Evolutionary conservation across 2,797 vertebrate species (phyloP).

Genomic region (Acomys russatus): DNA sequence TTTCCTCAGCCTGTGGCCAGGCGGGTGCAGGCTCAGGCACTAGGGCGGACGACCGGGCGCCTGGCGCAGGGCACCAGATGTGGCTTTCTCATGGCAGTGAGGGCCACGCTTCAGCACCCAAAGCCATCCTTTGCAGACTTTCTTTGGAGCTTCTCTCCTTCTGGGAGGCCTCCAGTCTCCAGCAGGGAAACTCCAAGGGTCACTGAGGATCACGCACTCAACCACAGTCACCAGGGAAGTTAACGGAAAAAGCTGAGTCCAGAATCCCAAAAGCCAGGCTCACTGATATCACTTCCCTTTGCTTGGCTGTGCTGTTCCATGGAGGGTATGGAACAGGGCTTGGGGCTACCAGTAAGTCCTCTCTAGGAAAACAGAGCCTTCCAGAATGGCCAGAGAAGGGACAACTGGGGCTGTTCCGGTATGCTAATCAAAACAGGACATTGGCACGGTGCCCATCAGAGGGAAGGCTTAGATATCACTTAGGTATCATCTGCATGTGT

Average conservation of each 20-base stretch:
- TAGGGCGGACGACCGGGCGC: constrained; percentile 50
- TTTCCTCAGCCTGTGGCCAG: constrained; percentile 84
- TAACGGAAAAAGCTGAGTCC: constrained; percentile 28
- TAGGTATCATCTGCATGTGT: constrained; percentile 50
- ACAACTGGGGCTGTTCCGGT: constrained; percentile 38
- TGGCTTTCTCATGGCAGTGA: constrained; percentile 14
- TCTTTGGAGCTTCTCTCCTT: not conserved
- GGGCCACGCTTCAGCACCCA: not conserved
- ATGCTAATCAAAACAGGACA: constrained; percentile 59
- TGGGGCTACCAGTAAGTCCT: not conserved
- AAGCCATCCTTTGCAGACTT: constrained; percentile 14
- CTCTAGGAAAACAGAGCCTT: constrained; percentile 37
- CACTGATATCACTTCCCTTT: not conserved
- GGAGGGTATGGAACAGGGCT: not conserved
- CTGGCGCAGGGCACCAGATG: constrained; percentile 18
- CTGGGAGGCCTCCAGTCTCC: not conserved
- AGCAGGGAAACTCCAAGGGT: not conserved
- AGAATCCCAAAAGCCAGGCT: constrained; percentile 9
- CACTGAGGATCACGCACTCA: not conserved
- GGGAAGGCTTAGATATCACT: constrained; percentile 59
- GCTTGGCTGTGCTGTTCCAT: not conserved
- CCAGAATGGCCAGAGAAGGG: constrained; percentile 6
- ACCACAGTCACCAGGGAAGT: not conserved
- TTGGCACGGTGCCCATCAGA: constrained; percentile 61
- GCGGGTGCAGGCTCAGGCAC: constrained; percentile 71